Evolutionary conservation across 2,797 vertebrate species (phyloP).

Genomic region (Lindbergichthys nudifrons): DNA sequence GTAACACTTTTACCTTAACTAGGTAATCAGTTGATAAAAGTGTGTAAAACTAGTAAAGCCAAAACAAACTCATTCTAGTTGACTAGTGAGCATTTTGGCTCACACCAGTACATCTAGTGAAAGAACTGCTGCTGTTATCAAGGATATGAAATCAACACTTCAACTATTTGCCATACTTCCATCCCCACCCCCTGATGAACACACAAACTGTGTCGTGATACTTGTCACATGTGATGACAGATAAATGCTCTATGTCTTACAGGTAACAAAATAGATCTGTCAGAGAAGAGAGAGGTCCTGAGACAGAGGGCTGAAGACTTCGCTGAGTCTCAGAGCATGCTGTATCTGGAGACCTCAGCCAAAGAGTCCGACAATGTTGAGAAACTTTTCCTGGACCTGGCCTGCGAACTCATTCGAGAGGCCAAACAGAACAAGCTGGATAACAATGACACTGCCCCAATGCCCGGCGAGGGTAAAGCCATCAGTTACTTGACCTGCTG

Average conservation of each 20-base stretch:
- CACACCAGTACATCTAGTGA: too few species aligned
- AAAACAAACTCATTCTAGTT: too few species aligned
- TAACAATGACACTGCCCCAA: constrained; percentile 95
- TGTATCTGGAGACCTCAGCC: constrained; percentile 98
- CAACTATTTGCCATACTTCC: too few species aligned
- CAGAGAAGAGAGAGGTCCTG: constrained; percentile 95
- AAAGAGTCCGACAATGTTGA: constrained; percentile 99
- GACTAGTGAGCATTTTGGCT: too few species aligned
- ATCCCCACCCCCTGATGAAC: constrained; percentile 26
- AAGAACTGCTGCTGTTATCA: too few species aligned
- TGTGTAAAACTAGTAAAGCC: too few species aligned
- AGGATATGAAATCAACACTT: too few species aligned
- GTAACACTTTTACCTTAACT: too few species aligned
- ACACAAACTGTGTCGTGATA: neutral
- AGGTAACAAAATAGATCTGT: constrained; percentile 99
- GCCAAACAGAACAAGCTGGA: constrained; percentile 98
- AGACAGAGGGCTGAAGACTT: constrained; percentile 97
- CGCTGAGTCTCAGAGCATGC: constrained; percentile 96
- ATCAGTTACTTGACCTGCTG: constrained; percentile 99
- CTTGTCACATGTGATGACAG: neutral
- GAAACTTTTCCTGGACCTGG: constrained; percentile 98
- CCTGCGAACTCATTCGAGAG: constrained; percentile 94
- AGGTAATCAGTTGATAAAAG: too few species aligned
- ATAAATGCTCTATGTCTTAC: constrained; percentile 19
- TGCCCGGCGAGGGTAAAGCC: constrained; percentile 97